Percentiles rank a stretch among this genome's conserved stretches.
Evolutionary conservation across 1,140 invertebrate genomes (phyloP).

Genomic region (Lepeophtheirus salmonis): DNA sequence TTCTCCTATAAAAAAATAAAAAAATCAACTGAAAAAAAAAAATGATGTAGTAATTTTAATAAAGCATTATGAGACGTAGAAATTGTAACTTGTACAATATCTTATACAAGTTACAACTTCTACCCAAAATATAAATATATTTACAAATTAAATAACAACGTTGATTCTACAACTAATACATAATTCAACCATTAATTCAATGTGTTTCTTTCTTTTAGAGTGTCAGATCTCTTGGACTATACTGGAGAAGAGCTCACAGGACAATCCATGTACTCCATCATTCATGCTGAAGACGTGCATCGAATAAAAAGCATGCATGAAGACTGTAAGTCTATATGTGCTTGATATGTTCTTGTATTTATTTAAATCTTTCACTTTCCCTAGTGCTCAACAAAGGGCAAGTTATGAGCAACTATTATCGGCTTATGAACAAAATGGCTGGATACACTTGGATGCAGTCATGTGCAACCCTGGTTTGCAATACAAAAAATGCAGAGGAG

Average conservation of each 20-base stretch:
- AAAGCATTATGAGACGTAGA: no score
- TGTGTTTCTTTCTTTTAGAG: conserved; percentile 36
- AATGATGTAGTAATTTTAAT: no score
- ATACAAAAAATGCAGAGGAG: conserved; percentile 79
- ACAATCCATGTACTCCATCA: conserved; percentile 76
- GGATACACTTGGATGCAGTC: conserved; percentile 91
- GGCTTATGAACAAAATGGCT: conserved; percentile 82
- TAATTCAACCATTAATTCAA: conserved; percentile 7
- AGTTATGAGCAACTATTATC: conserved; percentile 83
- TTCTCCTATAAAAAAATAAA: no score
- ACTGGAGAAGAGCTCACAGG: conserved; percentile 78
- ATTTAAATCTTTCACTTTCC: conserved; percentile 26
- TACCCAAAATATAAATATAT: no score
- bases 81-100: no score
- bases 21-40: no score
- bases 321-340: conserved; percentile 22
- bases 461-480: conserved; percentile 87
- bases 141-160: no score
- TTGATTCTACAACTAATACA: no score
- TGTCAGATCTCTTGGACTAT: conserved; percentile 79
- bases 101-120: no score
- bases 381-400: conserved; percentile 94
- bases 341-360: conserved; percentile 11
- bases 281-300: conserved; percentile 82
- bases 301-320: conserved; percentile 72